Evolutionary conservation across 2,113 vertebrate species (phyloP).

Genomic region (Tachysurus fulvidraco): DNA sequence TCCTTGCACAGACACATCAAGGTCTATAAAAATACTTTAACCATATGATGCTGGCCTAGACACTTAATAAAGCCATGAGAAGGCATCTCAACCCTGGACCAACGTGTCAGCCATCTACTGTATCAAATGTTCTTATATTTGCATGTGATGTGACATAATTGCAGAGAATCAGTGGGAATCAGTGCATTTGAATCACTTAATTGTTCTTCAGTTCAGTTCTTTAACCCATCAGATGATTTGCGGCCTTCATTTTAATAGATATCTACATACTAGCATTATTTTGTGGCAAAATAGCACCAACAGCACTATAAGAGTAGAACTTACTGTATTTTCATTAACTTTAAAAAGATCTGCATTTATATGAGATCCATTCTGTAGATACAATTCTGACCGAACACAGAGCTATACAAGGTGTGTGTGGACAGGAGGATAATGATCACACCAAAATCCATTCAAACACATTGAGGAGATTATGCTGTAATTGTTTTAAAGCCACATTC

Average conservation of each 20-base stretch:
- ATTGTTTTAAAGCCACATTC: constrained; percentile 40
- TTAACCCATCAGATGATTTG: background rate
- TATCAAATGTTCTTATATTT: background rate
- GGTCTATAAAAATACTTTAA: background rate
- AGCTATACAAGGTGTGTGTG: background rate
- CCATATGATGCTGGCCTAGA: background rate
- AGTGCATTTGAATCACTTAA: constrained; percentile 1
- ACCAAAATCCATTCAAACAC: constrained; percentile 8
- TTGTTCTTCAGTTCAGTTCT: background rate
- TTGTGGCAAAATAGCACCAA: background rate
- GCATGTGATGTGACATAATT: background rate
- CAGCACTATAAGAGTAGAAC: background rate
- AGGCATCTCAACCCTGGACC: background rate
- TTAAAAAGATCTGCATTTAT: constrained; percentile 5
- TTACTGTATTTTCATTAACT: background rate
- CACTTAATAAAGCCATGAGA: background rate
- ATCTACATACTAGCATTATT: background rate
- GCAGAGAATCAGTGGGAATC: background rate
- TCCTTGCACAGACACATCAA: background rate
- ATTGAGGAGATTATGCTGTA: constrained; percentile 28
- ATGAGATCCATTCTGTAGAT: background rate
- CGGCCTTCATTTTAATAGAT: background rate
- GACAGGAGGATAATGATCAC: background rate
- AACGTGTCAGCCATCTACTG: background rate
- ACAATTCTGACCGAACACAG: background rate